Base-by-base conservation (phyloP, 2,113 vertebrate species). In the Catharus bicknelli region DNA sequence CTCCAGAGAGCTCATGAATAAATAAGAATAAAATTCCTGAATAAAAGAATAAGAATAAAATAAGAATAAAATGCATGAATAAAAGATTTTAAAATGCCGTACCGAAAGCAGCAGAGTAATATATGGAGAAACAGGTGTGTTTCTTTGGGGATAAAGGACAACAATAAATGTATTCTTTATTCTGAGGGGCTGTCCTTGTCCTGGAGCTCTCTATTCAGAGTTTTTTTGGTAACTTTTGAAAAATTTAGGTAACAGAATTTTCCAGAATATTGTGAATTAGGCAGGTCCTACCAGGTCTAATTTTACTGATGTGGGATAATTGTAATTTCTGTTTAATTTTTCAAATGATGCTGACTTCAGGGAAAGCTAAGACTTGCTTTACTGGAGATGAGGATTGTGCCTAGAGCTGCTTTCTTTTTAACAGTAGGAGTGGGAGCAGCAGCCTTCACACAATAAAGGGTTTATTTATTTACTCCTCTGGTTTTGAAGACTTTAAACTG, bases 101-200 rank as follows among this genome's bases (percentile, higher is more conserved):
- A 16, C 10, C 5, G 70, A 47, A 81, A 79, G 40, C 40, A 67
- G 13, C 18, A 75, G 50, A 45, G 5, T 40, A 40, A 29, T 25
- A 2, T 54, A 26, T 34, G 13, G 50, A 75, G 34, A 82, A 78
- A 75, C 8, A 8, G 4, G 4, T 16, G 11, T 0, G 0, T 43
- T 85, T 82, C 30, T 64, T 77, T 63, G 43, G 59, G 36, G 27
- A 8, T 61, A 19, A 73, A 75, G 17, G 25, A 22, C 23, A 69
- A 4, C 0, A 1, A 16, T 73, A 75, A 69, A 40, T 16, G 5
- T 67, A 3, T 23, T 83, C 21, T 80, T 26, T 14, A 1, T 69
- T 57, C 30, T 88, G 9, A 9, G 26, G 11, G 21, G 14, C n/a
- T 53, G 11, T 48, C 27, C 30, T 34, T 91, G 10, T 55, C 9